Evolutionary conservation across 2,113 vertebrate species (phyloP).

Genomic region (Phyllostomus discolor): DNA sequence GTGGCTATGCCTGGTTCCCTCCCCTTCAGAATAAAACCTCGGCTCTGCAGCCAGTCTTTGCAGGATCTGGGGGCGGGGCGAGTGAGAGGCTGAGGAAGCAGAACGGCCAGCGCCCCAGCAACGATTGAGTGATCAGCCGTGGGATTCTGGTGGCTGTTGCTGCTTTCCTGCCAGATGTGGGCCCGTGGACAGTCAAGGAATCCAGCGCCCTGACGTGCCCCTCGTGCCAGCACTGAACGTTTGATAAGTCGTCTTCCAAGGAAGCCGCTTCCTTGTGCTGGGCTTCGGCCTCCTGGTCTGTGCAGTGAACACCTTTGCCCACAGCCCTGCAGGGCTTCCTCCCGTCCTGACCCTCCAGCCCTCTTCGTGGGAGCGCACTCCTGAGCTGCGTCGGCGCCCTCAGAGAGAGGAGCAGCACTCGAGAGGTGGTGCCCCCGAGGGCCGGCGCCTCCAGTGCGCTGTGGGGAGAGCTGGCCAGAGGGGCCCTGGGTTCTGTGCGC

Average conservation of each 20-base stretch:
- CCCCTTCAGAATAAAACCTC: neutral
- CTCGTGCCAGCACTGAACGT: too few species aligned
- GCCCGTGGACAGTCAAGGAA: neutral
- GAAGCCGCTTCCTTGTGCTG: too few species aligned
- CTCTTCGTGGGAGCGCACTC: neutral
- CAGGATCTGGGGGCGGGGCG: too few species aligned
- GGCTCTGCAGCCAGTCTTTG: neutral
- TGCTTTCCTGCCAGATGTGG: neutral
- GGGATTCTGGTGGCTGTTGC: neutral
- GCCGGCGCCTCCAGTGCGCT: too few species aligned
- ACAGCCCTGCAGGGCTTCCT: too few species aligned
- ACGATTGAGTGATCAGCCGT: too few species aligned
- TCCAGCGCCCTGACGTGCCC: neutral
- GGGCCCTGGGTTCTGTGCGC: neutral
- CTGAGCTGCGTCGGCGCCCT: neutral
- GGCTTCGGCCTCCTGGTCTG: neutral
- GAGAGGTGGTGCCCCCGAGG: neutral
- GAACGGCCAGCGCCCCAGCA: neutral
- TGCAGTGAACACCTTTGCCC: neutral
- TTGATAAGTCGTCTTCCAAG: rapidly evolving
- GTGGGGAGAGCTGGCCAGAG: neutral
- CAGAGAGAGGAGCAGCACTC: neutral
- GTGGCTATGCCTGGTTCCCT: neutral
- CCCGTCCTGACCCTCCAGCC: too few species aligned
- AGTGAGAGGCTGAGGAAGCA: neutral